These are phyloP conservation scores for Bucco capensis DNA, from an alignment of 2,113 vertebrate genomes.

Conservation along the genomic window DNA sequence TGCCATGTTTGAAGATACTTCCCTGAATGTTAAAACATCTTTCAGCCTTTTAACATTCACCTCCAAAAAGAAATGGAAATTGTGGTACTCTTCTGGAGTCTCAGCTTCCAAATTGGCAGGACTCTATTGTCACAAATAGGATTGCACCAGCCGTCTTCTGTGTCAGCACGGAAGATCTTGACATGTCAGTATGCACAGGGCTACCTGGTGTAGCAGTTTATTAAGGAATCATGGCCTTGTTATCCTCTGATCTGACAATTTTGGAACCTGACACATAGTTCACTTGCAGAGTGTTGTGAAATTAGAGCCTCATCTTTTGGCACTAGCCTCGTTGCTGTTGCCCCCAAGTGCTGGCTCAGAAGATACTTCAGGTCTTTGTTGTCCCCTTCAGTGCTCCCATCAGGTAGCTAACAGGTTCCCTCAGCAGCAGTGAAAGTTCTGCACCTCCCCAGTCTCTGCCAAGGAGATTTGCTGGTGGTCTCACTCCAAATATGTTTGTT, in stretches of 20 bases:
- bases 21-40: background rate
- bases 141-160: background rate
- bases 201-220: background rate
- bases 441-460: background rate
- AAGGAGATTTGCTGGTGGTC: background rate
- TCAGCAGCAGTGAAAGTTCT: background rate
- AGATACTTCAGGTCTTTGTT: background rate
- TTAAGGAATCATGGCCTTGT: background rate
- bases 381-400: background rate
- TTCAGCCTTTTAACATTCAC: background rate
- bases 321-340: background rate
- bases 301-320: background rate
- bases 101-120: background rate
- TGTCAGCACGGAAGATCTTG: background rate
- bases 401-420: background rate
- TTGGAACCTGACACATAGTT: background rate
- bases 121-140: background rate
- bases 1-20: background rate
- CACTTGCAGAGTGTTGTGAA: background rate
- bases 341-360: background rate
- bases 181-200: background rate
- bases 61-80: background rate
- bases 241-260: background rate
- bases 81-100: background rate
- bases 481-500: background rate